A percentile compares a stretch with the other conserved stretches of the same genome.
These are phyloP conservation scores for Rhinogobio ventralis DNA, from an alignment of 2,797 vertebrate genomes.

Conservation along the genomic window DNA sequence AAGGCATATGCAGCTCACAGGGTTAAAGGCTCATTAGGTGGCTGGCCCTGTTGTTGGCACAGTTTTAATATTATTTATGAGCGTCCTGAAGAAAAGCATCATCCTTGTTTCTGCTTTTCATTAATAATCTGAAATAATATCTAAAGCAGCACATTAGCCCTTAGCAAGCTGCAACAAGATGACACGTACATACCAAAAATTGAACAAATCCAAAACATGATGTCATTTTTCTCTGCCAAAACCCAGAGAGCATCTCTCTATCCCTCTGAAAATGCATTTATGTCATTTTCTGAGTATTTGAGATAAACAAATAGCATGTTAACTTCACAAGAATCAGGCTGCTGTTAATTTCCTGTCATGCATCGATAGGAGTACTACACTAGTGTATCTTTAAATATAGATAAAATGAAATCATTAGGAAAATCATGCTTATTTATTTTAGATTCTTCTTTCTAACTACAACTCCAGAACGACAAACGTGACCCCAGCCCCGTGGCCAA, in stretches of 20 bases:
- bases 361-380: not conserved
- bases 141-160: constrained; percentile 79
- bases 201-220: constrained; percentile 76
- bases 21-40: constrained; percentile 74
- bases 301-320: constrained; percentile 15
- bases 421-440: not conserved
- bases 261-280: constrained; percentile 22
- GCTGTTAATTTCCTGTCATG: not conserved
- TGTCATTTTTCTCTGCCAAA: constrained; percentile 71
- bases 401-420: not conserved
- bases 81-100: constrained; percentile 45
- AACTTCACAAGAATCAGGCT: constrained; percentile 10
- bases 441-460: not conserved
- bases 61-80: constrained; percentile 77
- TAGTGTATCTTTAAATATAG: not conserved
- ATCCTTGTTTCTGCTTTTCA: constrained; percentile 69
- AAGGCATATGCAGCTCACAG: constrained; percentile 61
- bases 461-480: constrained; percentile 15
- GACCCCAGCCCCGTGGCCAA: constrained; percentile 46
- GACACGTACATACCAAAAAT: constrained; percentile 71
- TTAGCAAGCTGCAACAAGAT: constrained; percentile 76
- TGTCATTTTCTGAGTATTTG: not conserved
- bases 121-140: constrained; percentile 76
- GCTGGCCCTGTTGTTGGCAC: constrained; percentile 65
- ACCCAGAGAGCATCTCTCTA: constrained; percentile 50